phyloP scores from a whole-genome alignment of 2,797 vertebrate genomes.

The Pelodytes ibericus region DNA sequence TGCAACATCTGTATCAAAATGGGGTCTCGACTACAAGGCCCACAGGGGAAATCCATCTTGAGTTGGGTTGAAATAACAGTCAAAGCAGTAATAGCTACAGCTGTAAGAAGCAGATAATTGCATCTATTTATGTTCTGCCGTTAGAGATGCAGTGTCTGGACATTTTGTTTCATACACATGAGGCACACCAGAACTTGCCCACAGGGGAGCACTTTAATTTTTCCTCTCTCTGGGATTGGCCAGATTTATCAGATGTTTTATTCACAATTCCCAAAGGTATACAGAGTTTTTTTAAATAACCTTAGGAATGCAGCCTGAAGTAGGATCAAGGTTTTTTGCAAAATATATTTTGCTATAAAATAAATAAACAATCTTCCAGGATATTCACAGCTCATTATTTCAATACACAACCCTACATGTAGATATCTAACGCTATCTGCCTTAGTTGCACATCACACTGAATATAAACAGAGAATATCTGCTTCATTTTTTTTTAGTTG shows the following conservation, averaged over 20 bases:
- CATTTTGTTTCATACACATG: slow-evolving; percentile 30
- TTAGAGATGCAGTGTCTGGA: slow-evolving; percentile 22
- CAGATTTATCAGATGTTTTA: slow-evolving; percentile 29
- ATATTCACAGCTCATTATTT: neutral
- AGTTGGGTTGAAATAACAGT: slow-evolving; percentile 1
- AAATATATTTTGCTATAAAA: neutral
- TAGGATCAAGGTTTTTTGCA: slow-evolving; percentile 20
- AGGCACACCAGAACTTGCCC: slow-evolving; percentile 20
- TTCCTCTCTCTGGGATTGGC: slow-evolving; percentile 3
- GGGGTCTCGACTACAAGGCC: neutral
- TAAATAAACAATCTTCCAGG: neutral
- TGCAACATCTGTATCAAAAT: slow-evolving; percentile 37
- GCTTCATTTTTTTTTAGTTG: too few relatives aligned
- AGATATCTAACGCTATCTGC: neutral
- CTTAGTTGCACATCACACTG: too few relatives aligned
- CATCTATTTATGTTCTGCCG: slow-evolving; percentile 15
- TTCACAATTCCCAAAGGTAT: slow-evolving; percentile 8
- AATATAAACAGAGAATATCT: too few relatives aligned
- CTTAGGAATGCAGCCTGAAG: neutral
- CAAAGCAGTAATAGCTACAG: slow-evolving; percentile 7
- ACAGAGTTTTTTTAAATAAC: slow-evolving; percentile 3
- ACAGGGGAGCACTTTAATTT: slow-evolving; percentile 2
- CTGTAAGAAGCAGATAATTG: slow-evolving; percentile 1
- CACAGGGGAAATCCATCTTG: slow-evolving; percentile 24
- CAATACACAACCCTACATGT: neutral